These are phyloP conservation scores for Pampusana beccarii DNA, from an alignment of 2,113 vertebrate species.

Conservation along the genomic window DNA sequence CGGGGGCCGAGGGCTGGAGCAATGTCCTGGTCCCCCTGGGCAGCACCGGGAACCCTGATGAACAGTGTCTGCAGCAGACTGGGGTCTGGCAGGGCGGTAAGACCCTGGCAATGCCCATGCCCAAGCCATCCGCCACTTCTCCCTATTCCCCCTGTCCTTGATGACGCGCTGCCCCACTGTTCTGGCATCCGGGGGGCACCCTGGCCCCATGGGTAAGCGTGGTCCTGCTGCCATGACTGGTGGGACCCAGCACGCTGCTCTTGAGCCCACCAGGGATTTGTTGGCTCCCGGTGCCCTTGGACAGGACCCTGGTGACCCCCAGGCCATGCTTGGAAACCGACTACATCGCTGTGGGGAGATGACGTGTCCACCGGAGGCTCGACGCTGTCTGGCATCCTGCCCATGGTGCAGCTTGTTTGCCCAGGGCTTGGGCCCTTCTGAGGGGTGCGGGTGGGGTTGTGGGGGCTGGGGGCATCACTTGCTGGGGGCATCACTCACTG, in stretches of 20 bases:
- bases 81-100: accelerated
- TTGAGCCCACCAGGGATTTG: accelerated
- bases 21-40: not conserved
- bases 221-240: not conserved
- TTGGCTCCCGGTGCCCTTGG: not conserved
- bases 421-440: accelerated
- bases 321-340: too few species aligned
- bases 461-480: not conserved
- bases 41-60: not conserved
- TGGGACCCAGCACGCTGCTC: too few species aligned
- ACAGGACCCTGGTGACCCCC: not conserved
- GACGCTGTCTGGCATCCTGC: not conserved
- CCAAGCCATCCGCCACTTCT: not conserved
- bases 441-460: not conserved
- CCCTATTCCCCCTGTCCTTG: accelerated
- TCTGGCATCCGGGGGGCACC: accelerated
- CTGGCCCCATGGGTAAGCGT: accelerated
- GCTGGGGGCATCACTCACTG: not conserved
- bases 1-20: accelerated
- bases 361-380: accelerated
- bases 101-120: not conserved
- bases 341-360: accelerated
- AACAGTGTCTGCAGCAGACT: not conserved
- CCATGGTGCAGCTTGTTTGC: accelerated
- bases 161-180: not conserved